Percentiles rank a stretch among this genome's conserved stretches.
Evolutionary conservation across 2,113 vertebrate genomes (phyloP).

Genomic region (Psephotus haematonotus): DNA sequence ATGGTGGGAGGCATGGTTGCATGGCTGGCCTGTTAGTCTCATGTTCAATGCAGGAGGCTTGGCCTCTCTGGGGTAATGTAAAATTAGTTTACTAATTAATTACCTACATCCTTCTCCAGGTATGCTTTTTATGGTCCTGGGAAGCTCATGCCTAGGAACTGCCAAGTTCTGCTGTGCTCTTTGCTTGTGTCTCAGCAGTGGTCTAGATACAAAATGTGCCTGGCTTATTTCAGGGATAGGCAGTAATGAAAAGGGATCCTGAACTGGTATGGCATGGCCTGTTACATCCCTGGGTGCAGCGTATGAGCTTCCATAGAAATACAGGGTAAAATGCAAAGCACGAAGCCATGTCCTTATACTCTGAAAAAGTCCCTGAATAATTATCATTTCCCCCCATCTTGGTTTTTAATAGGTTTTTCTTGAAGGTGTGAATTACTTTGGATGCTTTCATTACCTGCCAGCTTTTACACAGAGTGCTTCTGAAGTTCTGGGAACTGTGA

Average conservation of each 20-base stretch:
- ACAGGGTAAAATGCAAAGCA: neutral
- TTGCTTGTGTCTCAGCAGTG: neutral
- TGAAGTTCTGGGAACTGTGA: neutral
- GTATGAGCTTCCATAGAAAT: neutral
- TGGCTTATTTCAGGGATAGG: neutral
- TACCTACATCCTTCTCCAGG: neutral
- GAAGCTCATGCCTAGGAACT: neutral
- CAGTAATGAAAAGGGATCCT: neutral
- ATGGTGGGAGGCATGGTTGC: neutral
- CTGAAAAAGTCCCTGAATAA: neutral
- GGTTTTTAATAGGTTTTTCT: neutral
- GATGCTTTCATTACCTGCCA: neutral
- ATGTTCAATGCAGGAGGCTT: neutral
- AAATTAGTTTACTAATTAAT: neutral
- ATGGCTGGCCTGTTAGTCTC: neutral
- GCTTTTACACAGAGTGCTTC: neutral
- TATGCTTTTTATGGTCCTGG: neutral
- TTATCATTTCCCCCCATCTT: neutral
- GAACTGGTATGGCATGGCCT: neutral
- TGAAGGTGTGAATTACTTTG: neutral
- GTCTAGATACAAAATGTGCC: neutral
- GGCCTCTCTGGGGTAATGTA: neutral
- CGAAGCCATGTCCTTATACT: neutral
- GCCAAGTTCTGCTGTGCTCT: neutral
- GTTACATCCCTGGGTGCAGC: neutral